Conservation (phyloP, 1,140 invertebrate genomes). For the Cyclina sinensis region DNA sequence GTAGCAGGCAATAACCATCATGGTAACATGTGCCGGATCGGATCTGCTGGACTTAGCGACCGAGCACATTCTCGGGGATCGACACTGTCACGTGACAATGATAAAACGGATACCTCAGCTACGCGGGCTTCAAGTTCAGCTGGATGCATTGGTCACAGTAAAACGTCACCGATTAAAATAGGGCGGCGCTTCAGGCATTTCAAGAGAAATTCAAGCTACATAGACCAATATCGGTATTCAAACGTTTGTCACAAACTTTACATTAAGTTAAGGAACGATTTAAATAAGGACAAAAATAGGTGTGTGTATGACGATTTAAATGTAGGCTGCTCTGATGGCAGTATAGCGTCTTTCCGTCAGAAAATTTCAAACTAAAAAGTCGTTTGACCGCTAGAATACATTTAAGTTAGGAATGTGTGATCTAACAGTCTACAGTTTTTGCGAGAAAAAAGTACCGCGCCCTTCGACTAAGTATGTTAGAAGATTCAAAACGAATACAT, state of each 20-base stretch:
- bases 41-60: not conserved
- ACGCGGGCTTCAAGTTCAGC: slow-evolving; percentile 31
- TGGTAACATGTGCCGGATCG: not conserved
- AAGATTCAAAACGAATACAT: no score
- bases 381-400: no score
- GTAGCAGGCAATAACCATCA: not conserved
- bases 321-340: no score
- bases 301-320: no score
- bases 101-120: not conserved
- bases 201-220: slow-evolving; percentile 14
- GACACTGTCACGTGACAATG: not conserved
- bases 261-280: no score
- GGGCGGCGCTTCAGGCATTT: slow-evolving; percentile 39
- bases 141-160: not conserved
- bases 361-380: no score
- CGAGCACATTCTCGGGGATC: not conserved
- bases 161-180: not conserved
- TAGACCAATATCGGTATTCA: slow-evolving; percentile 49
- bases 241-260: not conserved
- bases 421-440: no score
- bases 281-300: no score
- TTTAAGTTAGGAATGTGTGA: no score
- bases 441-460: no score
- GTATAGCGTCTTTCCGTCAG: no score
- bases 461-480: no score